A percentile compares a stretch with the other conserved stretches of the same genome.
Conservation (phyloP, 1,140 invertebrate species). For the Euglossa dilemma region DNA sequence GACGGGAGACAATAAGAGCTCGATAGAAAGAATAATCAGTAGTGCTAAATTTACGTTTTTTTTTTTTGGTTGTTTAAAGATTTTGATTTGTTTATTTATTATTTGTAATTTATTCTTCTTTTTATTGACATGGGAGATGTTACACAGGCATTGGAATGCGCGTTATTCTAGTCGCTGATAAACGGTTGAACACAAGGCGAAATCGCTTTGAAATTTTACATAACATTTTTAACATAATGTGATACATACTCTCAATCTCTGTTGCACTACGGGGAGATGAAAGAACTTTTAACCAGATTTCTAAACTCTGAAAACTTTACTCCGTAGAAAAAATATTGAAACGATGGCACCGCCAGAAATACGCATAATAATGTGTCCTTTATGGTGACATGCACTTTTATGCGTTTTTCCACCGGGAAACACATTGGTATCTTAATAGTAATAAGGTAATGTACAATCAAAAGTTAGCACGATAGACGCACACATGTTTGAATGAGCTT, state of each 20-base stretch:
- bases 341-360: slow-evolving; percentile 25
- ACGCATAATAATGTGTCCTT: slow-evolving; percentile 51
- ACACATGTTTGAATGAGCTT: slow-evolving; percentile 42
- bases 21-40: background rate
- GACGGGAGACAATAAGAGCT: background rate
- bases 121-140: slow-evolving; percentile 79
- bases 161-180: slow-evolving; percentile 67
- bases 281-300: slow-evolving; percentile 38
- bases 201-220: slow-evolving; percentile 58
- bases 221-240: slow-evolving; percentile 54
- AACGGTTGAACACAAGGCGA: slow-evolving; percentile 64
- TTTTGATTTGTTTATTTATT: slow-evolving; percentile 50
- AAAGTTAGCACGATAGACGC: slow-evolving; percentile 61
- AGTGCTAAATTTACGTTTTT: background rate
- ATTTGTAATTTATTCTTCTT: slow-evolving; percentile 63
- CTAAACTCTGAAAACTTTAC: slow-evolving; percentile 60
- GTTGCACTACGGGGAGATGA: slow-evolving; percentile 39
- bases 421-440: slow-evolving; percentile 64
- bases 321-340: slow-evolving; percentile 72
- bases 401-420: slow-evolving; percentile 56
- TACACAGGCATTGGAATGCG: slow-evolving; percentile 77
- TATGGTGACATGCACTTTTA: background rate
- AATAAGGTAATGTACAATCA: slow-evolving; percentile 71
- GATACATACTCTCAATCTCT: slow-evolving; percentile 1
- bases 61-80: slow-evolving; percentile 6